Conservation (phyloP, 2,113 vertebrate genomes). For the Chloroceryle aenea region DNA sequence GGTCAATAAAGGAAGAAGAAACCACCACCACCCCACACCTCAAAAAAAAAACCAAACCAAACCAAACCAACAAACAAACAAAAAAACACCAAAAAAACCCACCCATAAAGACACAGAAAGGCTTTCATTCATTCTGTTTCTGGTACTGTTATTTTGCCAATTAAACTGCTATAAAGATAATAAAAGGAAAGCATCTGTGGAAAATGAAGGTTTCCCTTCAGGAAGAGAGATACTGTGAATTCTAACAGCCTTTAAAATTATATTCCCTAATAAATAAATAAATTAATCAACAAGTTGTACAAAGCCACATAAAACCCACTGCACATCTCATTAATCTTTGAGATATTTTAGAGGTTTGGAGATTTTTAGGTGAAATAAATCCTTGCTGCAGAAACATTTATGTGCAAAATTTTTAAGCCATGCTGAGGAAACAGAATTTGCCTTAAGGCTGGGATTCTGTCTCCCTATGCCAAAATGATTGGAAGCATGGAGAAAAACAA, state of each 20-base stretch:
- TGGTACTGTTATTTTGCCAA: neutral
- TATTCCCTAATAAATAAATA: conserved; percentile 26
- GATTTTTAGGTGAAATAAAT: neutral
- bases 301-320: neutral
- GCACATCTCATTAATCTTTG: neutral
- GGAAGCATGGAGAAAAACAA: neutral
- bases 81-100: neutral
- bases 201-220: conserved; percentile 21
- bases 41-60: neutral
- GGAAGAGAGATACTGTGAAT: neutral
- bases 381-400: neutral
- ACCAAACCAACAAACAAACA: too few species aligned
- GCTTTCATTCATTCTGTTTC: neutral
- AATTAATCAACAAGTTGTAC: neutral
- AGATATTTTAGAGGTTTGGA: neutral
- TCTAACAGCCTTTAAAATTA: conserved; percentile 12
- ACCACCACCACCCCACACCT: too few species aligned
- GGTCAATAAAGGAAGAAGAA: neutral
- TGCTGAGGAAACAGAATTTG: neutral
- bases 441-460: neutral
- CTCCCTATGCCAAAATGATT: neutral
- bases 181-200: neutral
- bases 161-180: neutral
- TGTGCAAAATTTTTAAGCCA: neutral
- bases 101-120: rapidly evolving